A percentile compares a stretch with the other conserved stretches of the same genome.
Conservation (phyloP, 2,113 vertebrate species). For the Phasianus colchicus region DNA sequence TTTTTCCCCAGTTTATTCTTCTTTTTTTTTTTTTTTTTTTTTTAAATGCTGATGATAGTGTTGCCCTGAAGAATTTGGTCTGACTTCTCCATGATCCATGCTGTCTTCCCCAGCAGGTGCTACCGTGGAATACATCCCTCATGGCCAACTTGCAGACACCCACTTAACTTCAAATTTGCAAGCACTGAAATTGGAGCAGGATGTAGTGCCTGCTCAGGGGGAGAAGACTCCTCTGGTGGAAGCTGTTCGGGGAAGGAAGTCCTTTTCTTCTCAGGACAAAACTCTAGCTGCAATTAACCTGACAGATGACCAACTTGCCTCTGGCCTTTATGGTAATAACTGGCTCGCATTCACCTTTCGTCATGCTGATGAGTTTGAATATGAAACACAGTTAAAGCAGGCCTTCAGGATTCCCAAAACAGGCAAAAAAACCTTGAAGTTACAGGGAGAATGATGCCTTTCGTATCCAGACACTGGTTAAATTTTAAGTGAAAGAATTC, state of each 20-base stretch:
- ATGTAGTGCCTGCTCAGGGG: constrained; percentile 47
- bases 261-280: constrained; percentile 71
- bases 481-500: background rate
- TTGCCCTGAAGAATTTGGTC: background rate
- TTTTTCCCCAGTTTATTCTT: background rate
- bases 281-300: constrained; percentile 79
- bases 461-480: background rate
- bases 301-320: constrained; percentile 88
- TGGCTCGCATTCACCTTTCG: background rate
- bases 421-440: background rate
- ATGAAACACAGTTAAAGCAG: background rate
- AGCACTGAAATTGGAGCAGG: constrained; percentile 29
- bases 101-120: constrained; percentile 63
- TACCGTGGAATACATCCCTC: constrained; percentile 51
- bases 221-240: constrained; percentile 63
- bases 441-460: fast-evolving
- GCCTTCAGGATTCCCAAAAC: background rate
- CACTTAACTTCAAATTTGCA: constrained; percentile 46
- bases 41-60: background rate
- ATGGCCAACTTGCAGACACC: constrained; percentile 47
- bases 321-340: constrained; percentile 84
- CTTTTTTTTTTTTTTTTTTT: too few species aligned
- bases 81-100: background rate
- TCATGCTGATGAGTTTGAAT: background rate
- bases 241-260: constrained; percentile 19